Conservation (phyloP, 2,113 vertebrate species). For the Vicugna pacos region DNA sequence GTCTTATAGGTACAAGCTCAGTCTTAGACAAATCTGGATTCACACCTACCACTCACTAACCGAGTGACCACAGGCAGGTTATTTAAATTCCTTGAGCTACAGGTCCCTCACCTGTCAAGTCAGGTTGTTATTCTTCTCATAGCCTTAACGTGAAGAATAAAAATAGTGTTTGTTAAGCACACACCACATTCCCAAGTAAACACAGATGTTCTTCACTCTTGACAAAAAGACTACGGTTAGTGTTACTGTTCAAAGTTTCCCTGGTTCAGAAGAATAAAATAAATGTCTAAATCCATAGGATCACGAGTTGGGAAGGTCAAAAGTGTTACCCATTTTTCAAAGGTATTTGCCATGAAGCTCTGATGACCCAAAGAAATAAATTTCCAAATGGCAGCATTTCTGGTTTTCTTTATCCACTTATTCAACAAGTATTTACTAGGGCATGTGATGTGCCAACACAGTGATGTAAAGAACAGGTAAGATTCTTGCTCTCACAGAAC, state of each 20-base stretch:
- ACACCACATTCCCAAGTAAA: background rate
- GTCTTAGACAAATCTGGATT: background rate
- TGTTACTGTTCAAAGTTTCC: background rate
- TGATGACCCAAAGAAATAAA: constrained; percentile 29
- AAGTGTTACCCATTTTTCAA: constrained; percentile 1
- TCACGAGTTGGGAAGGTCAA: background rate
- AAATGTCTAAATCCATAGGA: background rate
- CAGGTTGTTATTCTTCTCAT: background rate
- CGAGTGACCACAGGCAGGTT: background rate
- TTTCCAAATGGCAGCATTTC: background rate
- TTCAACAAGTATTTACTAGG: background rate
- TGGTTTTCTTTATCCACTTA: background rate
- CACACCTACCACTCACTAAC: background rate
- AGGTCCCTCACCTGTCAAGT: background rate
- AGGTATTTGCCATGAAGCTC: background rate
- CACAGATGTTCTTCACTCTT: background rate
- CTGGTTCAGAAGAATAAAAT: background rate
- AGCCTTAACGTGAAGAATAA: background rate
- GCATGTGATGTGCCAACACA: background rate
- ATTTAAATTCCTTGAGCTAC: background rate
- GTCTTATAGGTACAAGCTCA: background rate
- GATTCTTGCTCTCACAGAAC: background rate
- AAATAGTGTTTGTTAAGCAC: background rate
- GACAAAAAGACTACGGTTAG: background rate
- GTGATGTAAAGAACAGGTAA: background rate